phyloP scores from a whole-genome alignment of 2,888 invertebrate genomes.

The Callyntrura guangdongensis region DNA sequence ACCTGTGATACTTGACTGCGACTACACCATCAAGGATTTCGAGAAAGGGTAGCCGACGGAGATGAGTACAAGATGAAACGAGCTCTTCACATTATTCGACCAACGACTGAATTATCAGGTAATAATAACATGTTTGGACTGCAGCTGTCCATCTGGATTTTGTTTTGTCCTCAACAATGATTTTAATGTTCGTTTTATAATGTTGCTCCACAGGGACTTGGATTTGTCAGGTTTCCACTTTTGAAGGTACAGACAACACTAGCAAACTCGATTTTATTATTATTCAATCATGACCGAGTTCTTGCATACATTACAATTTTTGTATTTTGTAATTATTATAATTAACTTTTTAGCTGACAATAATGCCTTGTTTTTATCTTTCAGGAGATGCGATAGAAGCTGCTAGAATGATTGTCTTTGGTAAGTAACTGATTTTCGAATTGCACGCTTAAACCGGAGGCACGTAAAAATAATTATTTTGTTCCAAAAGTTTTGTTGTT shows the following conservation, averaged over 20 bases:
- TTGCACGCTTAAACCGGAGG: no score
- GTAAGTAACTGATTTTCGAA: slow-evolving; percentile 69
- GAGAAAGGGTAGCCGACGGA: slow-evolving; percentile 89
- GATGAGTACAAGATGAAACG: slow-evolving; percentile 90
- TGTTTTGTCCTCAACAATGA: no score
- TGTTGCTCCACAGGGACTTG: slow-evolving; percentile 69
- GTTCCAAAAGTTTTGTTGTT: no score
- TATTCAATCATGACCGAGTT: neutral
- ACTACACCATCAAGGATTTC: slow-evolving; percentile 88
- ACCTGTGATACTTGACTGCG: slow-evolving; percentile 90
- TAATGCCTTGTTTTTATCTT: slow-evolving; percentile 12
- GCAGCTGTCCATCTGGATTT: no score
- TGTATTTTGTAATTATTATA: slow-evolving; percentile 8
- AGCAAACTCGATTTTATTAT: neutral
- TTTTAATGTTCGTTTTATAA: neutral
- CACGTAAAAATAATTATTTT: no score
- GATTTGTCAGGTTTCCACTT: slow-evolving; percentile 84
- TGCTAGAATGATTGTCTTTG: slow-evolving; percentile 83
- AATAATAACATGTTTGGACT: no score
- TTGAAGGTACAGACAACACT: slow-evolving; percentile 73
- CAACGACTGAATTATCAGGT: slow-evolving; percentile 86
- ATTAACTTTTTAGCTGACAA: neutral
- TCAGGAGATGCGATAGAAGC: slow-evolving; percentile 81
- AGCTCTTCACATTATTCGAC: slow-evolving; percentile 90
- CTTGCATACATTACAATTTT: neutral